phyloP scores from a whole-genome alignment of 2,797 vertebrate species.

The Acrocephalus scirpaceus region DNA sequence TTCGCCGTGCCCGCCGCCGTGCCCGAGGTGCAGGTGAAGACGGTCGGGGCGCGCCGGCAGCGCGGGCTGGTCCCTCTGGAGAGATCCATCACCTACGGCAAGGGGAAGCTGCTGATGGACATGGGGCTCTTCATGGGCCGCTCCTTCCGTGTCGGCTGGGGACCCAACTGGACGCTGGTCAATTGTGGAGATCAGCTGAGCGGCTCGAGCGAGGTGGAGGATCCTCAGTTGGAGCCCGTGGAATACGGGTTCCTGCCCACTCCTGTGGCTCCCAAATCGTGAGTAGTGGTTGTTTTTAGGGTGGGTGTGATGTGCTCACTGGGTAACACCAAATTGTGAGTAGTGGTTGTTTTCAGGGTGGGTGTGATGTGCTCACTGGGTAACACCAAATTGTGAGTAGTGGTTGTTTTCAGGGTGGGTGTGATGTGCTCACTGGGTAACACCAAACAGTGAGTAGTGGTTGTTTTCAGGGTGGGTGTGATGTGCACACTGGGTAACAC shows the following conservation, averaged over 20 bases:
- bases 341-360: no score
- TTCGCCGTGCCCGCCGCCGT: slow-evolving; percentile 75
- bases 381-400: no score
- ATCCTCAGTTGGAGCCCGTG: slow-evolving; percentile 45
- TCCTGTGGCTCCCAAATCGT: slow-evolving; percentile 83
- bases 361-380: no score
- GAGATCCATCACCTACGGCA: slow-evolving; percentile 77
- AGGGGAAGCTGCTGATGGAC: slow-evolving; percentile 88
- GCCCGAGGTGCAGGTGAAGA: slow-evolving; percentile 81
- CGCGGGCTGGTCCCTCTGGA: slow-evolving; percentile 80
- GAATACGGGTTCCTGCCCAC: slow-evolving; percentile 86
- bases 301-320: fast-evolving
- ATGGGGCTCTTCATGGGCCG: slow-evolving; percentile 88
- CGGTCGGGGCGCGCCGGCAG: slow-evolving; percentile 84
- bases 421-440: no score
- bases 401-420: no score
- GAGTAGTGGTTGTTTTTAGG: slow-evolving; percentile 56
- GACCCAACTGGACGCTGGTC: slow-evolving; percentile 88
- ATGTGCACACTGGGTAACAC: no score
- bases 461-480: no score
- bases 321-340: no score
- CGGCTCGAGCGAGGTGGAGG: not conserved
- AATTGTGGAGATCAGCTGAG: slow-evolving; percentile 83
- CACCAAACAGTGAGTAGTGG: no score
- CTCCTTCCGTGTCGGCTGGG: slow-evolving; percentile 93